phyloP scores from a whole-genome alignment of 1,140 invertebrate genomes.

The Drosophila suzukii region DNA sequence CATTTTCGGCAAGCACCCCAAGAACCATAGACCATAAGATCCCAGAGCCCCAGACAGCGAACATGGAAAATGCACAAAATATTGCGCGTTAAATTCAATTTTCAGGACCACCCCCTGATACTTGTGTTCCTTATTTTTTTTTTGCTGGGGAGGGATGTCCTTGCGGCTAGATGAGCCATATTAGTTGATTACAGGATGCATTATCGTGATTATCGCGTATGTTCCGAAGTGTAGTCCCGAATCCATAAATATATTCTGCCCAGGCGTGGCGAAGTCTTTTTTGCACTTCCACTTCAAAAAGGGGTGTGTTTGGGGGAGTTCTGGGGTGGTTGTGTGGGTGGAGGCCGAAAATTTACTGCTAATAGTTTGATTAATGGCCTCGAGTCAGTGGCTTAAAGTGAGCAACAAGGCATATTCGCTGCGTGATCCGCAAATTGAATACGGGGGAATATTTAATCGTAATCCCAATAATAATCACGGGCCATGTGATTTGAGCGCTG shows the following conservation, averaged over 20 bases:
- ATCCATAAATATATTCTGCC: slow-evolving; percentile 65
- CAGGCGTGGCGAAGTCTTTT: slow-evolving; percentile 19
- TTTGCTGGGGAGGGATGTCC: slow-evolving; percentile 51
- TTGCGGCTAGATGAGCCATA: slow-evolving; percentile 80
- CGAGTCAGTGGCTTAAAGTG: slow-evolving; percentile 54
- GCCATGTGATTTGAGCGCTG: slow-evolving; percentile 27
- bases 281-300: slow-evolving; percentile 37
- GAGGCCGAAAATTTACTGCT: slow-evolving; percentile 65
- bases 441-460: slow-evolving; percentile 41
- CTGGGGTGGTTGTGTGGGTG: slow-evolving; percentile 23
- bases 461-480: slow-evolving; percentile 57
- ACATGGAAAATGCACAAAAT: slow-evolving; percentile 81
- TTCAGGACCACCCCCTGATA: slow-evolving; percentile 52
- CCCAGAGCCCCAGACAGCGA: slow-evolving; percentile 8
- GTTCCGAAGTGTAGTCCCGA: slow-evolving; percentile 37
- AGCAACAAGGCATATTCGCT: slow-evolving; percentile 34
- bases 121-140: background rate
- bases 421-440: slow-evolving; percentile 26
- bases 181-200: slow-evolving; percentile 85
- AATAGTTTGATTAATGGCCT: slow-evolving; percentile 84
- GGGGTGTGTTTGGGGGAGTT: slow-evolving; percentile 27
- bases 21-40: slow-evolving; percentile 13
- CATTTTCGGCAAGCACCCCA: slow-evolving; percentile 73
- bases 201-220: slow-evolving; percentile 84
- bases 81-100: slow-evolving; percentile 84